Base-by-base conservation (phyloP, 2,113 vertebrate genomes). In the Microcebus jonahi region DNA sequence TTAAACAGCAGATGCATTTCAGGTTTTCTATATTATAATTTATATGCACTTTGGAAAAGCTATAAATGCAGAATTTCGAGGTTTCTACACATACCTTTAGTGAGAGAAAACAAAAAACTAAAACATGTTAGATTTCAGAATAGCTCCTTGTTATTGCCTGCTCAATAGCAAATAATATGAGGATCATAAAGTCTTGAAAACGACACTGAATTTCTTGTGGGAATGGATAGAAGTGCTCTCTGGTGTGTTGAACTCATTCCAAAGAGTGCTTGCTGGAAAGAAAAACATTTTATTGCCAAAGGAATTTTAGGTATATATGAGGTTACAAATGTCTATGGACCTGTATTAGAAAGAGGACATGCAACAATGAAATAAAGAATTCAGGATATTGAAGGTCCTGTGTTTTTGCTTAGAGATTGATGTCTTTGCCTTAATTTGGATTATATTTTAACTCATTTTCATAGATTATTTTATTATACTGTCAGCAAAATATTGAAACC, bases 161-260 rank as follows among this genome's bases (percentile, higher is more conserved):
- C 13, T 88, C 85, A 92, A 84, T 71, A 95, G 57, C 36, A 96
- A 84, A 85, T 84, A 84, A 84, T 76, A 76, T n/a, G 45, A 93
- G 57, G 59, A 81, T 91, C 48, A 75, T 91, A 96, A 95, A 96
- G 25, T 92, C 61, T 93, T 90, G 59, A 95, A 70, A 86, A 88
- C 75, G 45, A 57, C 48, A 50, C 76, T 71, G 80, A 68, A 63
- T 88, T 88, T 95, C 90, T 95, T 88, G 2, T 65, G 59, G 42
- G 65, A 91, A 80, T 97, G 29, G 59, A 80, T 50, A 84, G 45
- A 91, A 92, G 18, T 84, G 29, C 15, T 93, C 68, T 95, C 85
- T 94, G 42, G 48, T 70, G 57, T 57, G 45, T 88, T 81, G 94
- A 75, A 81, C 14, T 94, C 94, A 91, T 88, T 88, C 53, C 50